Conservation (phyloP, 2,113 vertebrate genomes). For the Dipodomys merriami region DNA sequence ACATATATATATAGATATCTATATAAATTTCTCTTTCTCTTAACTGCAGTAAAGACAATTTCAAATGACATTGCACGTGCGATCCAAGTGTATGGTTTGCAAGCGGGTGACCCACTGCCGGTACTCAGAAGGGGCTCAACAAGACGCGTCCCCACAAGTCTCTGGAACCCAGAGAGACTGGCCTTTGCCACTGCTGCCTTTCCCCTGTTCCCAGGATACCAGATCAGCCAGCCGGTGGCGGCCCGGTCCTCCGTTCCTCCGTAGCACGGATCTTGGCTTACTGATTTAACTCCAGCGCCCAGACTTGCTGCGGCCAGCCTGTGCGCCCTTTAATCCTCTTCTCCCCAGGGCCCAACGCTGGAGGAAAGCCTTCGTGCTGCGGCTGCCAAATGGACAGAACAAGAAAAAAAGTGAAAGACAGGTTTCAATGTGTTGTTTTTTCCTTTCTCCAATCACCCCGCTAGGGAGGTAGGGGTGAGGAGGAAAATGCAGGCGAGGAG, state of each 20-base stretch:
- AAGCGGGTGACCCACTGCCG: conserved; percentile 19
- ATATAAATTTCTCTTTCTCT: conserved; percentile 78
- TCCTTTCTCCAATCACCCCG: background rate
- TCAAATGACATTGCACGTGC: conserved; percentile 83
- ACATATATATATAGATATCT: conserved; percentile 44
- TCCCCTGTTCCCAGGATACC: background rate
- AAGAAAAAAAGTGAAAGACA: conserved; percentile 55
- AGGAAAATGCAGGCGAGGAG: background rate
- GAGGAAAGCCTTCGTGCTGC: conserved; percentile 89
- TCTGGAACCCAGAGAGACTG: background rate
- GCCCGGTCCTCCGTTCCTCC: conserved; percentile 57
- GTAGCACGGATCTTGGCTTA: conserved; percentile 80
- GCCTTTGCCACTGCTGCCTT: background rate
- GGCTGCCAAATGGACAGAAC: conserved; percentile 67
- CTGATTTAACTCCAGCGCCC: conserved; percentile 97
- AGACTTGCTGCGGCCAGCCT: conserved; percentile 99
- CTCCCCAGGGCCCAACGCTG: conserved; percentile 88
- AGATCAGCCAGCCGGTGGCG: background rate
- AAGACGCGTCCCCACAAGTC: background rate
- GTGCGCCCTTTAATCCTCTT: conserved; percentile 96
- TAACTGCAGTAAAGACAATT: conserved; percentile 72
- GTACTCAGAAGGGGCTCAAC: background rate
- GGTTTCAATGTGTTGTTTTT: conserved; percentile 15
- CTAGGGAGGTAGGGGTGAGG: background rate
- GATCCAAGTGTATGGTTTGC: conserved; percentile 70